Evolutionary conservation across 2,797 vertebrate species (phyloP), one percentile per base, ranked within the genome.

Genomic region (Sparus aurata): DNA sequence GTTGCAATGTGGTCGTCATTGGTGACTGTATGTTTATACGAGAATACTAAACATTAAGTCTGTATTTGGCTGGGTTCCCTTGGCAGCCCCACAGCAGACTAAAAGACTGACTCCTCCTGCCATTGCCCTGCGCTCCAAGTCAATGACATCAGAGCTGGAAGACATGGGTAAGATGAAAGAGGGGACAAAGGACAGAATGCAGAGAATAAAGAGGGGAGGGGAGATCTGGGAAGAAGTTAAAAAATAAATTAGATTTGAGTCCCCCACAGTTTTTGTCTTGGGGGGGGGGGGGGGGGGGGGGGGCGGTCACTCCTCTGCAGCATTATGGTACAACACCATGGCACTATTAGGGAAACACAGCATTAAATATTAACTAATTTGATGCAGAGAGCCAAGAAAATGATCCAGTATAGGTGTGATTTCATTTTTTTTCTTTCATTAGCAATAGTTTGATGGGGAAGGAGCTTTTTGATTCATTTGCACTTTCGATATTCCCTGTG

Each of bases 71-170:
- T 60, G 75, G 69, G 50, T 90, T 93, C 79, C 84, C 83, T 88
- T 93, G 91, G 83, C 95, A 96, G 97, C 96, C 45, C 96, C 97
- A 23, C 96, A 97, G 92, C 97, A 97, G 90, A 95, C 95, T 9
- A 97, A 97, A 86, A 95, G 97, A 61, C 95, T 98, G 88, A 97
- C 96, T n/a, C 96, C 97, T 84, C 97, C 97, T 60, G 95, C 97
- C 87, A 97, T 98, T 77, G 96, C 97, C 75, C 91, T 98, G 88
- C 97, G 97, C 79, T 98, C 97, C 92, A 98, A 98, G 92, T 98
- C 97, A 52, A 98, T 98, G 97, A 98, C 97, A 90, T 98, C 97
- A 83, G 97, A 98, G 93, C 95, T 98, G 92, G 97, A 98, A 83
- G 97, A 98, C 93, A 97, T 98, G 96, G 97, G 97, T 98, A 95